These are phyloP conservation scores for Orius insidiosus DNA, from an alignment of 1,140 invertebrate genomes.

Conservation along the genomic window DNA sequence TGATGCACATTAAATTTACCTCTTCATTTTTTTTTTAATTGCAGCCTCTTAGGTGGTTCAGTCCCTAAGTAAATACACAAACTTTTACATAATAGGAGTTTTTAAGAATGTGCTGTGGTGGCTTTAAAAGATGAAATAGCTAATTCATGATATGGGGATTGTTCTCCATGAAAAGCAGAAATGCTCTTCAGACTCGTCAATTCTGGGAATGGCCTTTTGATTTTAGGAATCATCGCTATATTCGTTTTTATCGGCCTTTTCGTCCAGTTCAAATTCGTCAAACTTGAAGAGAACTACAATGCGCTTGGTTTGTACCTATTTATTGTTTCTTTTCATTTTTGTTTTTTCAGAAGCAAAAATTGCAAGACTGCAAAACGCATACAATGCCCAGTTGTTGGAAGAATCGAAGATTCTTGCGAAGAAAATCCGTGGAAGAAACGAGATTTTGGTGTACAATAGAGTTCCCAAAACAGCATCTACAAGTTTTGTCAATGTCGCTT, in stretches of 20 bases:
- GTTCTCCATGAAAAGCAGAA: no score
- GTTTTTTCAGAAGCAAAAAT: constrained; percentile 16
- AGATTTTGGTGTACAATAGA: constrained; percentile 84
- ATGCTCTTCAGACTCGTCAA: no score
- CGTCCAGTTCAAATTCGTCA: constrained; percentile 9
- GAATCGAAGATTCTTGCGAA: neutral
- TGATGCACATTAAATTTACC: no score
- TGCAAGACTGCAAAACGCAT: constrained; percentile 11
- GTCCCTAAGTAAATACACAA: no score
- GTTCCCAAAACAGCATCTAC: constrained; percentile 99
- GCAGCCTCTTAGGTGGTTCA: no score
- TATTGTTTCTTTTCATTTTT: neutral
- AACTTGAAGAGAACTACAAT: constrained; percentile 9
- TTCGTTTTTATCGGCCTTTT: neutral
- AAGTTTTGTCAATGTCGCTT: constrained; percentile 91
- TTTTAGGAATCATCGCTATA: no score
- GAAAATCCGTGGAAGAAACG: constrained; percentile 30
- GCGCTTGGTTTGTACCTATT: constrained; percentile 5
- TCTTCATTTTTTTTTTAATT: no score
- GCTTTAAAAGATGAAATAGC: no score
- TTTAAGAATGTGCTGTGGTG: no score
- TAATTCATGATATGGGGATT: no score
- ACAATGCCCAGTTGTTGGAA: constrained; percentile 4
- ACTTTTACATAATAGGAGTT: no score
- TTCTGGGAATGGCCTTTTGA: no score